Percentiles rank a stretch among this genome's conserved stretches.
phyloP scores from a whole-genome alignment of 2,888 invertebrate genomes.

The Busseola fusca region DNA sequence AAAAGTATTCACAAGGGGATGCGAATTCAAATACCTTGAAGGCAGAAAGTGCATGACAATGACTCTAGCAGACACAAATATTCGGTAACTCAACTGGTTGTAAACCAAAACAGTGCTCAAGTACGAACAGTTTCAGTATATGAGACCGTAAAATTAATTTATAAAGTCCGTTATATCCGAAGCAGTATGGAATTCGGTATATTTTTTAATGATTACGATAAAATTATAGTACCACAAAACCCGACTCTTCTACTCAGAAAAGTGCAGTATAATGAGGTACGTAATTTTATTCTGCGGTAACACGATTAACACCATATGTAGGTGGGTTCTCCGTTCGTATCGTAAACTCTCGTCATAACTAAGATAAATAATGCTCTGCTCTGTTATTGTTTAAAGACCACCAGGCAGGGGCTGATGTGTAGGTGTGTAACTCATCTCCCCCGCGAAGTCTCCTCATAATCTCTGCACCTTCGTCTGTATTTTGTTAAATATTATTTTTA shows the following conservation, averaged over 20 bases:
- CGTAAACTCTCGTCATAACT: constrained; percentile 77
- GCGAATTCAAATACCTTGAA: constrained; percentile 50
- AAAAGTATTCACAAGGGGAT: constrained; percentile 63
- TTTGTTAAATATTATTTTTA: constrained; percentile 86
- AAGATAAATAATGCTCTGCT: constrained; percentile 77
- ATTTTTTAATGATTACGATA: constrained; percentile 18
- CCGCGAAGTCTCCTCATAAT: constrained; percentile 78
- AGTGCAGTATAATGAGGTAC: constrained; percentile 60
- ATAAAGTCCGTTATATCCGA: constrained; percentile 10
- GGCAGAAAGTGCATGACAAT: constrained; percentile 44
- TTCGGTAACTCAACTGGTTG: not conserved
- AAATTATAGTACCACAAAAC: constrained; percentile 52
- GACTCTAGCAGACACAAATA: constrained; percentile 17
- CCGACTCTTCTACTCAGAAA: constrained; percentile 60
- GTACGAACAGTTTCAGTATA: constrained; percentile 1
- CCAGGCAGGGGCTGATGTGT: constrained; percentile 68
- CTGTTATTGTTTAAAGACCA: constrained; percentile 87
- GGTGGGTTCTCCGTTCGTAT: constrained; percentile 63
- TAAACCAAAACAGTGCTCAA: constrained; percentile 7
- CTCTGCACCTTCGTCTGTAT: constrained; percentile 79
- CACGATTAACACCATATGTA: constrained; percentile 69
- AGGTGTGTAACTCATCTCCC: constrained; percentile 73
- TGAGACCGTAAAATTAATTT: constrained; percentile 19
- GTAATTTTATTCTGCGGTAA: constrained; percentile 72
- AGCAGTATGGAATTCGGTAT: constrained; percentile 2